phyloP scores from a whole-genome alignment of 2,888 invertebrate genomes.

The Neelides folsomi region DNA sequence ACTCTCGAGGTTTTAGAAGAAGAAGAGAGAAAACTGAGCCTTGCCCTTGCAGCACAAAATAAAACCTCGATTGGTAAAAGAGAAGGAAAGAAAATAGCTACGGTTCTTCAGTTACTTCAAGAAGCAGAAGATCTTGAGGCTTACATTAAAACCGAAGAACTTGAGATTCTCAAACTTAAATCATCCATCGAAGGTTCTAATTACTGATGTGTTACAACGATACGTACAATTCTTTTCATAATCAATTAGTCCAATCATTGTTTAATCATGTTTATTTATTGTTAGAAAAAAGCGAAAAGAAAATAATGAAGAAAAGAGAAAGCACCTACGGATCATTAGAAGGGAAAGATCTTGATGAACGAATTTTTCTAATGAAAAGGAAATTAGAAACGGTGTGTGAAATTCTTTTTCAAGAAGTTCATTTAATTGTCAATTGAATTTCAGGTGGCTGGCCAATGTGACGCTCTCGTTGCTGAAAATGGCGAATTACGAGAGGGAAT shows the following conservation, averaged over 20 bases:
- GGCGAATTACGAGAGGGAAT: conserved; percentile 16
- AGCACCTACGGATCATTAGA: no score
- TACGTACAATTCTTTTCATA: no score
- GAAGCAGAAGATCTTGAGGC: no score
- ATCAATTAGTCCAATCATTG: no score
- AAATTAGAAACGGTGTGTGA: conserved; percentile 28
- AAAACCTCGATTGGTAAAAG: conserved; percentile 16
- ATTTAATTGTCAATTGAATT: neutral
- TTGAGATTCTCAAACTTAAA: no score
- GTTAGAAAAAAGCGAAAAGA: no score
- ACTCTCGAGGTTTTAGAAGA: conserved; percentile 17
- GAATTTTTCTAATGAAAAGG: conserved; percentile 22
- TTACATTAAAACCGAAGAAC: no score
- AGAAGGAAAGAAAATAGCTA: conserved; percentile 16
- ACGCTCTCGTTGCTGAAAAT: conserved; percentile 28
- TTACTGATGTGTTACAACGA: no score
- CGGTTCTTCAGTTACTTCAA: no score
- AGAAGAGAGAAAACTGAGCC: conserved; percentile 25
- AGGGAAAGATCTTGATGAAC: conserved; percentile 15
- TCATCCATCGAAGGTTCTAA: no score
- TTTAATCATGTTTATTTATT: no score
- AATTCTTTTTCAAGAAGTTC: neutral
- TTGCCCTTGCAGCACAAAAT: conserved; percentile 7
- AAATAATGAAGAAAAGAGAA: no score
- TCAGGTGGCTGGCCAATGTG: conserved; percentile 30